Conservation (phyloP, 2,113 vertebrate species). For the Podilymbus podiceps region DNA sequence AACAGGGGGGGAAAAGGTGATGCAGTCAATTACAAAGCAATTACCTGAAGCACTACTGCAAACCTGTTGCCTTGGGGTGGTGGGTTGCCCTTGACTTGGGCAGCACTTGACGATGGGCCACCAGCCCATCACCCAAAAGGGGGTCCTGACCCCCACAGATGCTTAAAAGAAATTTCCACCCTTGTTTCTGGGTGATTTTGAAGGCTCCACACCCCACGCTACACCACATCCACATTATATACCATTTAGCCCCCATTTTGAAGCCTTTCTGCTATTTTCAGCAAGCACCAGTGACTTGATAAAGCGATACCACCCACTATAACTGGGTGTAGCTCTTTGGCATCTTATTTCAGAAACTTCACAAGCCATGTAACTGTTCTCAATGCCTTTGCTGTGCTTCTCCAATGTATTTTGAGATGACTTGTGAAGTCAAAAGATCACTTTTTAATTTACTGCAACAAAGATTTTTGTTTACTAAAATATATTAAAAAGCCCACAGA, state of each 20-base stretch:
- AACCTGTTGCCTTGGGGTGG: background rate
- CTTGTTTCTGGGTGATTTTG: background rate
- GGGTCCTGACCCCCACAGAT: rapidly evolving
- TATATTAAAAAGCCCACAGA: background rate
- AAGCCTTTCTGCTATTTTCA: background rate
- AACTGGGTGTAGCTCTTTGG: background rate
- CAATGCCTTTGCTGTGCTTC: background rate
- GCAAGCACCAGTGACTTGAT: rapidly evolving
- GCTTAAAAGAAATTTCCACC: background rate
- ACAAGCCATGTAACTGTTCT: background rate
- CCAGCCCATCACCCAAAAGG: background rate
- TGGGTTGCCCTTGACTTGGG: background rate
- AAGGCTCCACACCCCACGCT: background rate
- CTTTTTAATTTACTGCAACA: background rate
- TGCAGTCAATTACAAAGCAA: conserved; percentile 80
- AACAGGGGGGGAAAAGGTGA: conserved; percentile 75
- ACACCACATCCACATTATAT: rapidly evolving
- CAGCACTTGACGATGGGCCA: background rate
- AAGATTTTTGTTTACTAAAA: background rate
- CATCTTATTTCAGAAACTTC: background rate
- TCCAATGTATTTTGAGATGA: background rate
- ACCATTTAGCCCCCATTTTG: too few species aligned
- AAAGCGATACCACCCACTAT: rapidly evolving
- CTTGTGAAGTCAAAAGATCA: background rate
- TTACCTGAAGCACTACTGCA: conserved; percentile 73